Percentiles rank a stretch among this genome's conserved stretches.
Evolutionary conservation across 2,888 invertebrate species (phyloP).

Genomic region (Phytoseiulus persimilis): DNA sequence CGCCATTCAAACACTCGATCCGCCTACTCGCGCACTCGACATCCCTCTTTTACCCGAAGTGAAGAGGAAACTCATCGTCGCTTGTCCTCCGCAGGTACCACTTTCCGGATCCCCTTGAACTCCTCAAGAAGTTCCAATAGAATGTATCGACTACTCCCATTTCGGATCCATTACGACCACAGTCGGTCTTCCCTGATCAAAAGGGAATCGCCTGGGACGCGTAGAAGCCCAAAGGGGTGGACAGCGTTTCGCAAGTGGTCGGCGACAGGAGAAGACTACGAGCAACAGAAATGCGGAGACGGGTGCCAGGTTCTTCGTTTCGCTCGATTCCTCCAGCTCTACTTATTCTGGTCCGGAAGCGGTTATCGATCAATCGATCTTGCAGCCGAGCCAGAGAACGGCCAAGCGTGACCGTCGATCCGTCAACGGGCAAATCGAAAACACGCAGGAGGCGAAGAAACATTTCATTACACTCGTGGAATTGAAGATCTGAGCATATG

Average conservation of each 20-base stretch:
- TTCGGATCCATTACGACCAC: background rate
- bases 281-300: background rate
- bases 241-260: background rate
- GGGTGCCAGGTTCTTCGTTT: background rate
- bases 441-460: background rate
- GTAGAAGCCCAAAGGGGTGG: background rate
- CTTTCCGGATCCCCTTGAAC: constrained; percentile 32
- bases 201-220: background rate
- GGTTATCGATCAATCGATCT: too few relatives aligned
- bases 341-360: too few relatives aligned
- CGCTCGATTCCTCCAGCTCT: too few relatives aligned
- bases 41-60: background rate
- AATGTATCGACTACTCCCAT: background rate
- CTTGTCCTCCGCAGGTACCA: background rate
- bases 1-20: background rate
- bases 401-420: background rate
- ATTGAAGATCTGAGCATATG: background rate
- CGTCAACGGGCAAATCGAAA: background rate
- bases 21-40: background rate
- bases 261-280: background rate
- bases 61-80: background rate
- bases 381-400: too few relatives aligned
- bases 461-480: background rate
- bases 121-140: constrained; percentile 32
- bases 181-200: background rate